Conservation (phyloP, 2,888 invertebrate species). For the Myathropa florea region DNA sequence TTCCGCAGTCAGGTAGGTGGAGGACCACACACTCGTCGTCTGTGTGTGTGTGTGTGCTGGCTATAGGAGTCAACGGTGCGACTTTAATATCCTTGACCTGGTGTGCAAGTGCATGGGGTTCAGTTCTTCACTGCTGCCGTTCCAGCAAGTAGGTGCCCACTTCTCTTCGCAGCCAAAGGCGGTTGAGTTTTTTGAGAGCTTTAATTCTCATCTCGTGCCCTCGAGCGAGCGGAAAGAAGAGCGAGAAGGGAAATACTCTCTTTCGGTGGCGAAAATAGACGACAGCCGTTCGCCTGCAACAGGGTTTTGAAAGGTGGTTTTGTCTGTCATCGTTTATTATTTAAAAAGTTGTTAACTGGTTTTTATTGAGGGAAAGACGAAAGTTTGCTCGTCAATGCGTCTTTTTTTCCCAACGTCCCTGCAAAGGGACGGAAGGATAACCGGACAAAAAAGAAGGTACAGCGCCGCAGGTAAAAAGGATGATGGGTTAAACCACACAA, state of each 20-base stretch:
- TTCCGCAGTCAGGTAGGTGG: constrained; percentile 8
- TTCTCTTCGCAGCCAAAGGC: too few relatives aligned
- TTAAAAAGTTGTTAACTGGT: constrained; percentile 59
- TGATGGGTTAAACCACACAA: constrained; percentile 9
- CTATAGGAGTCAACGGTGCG: constrained; percentile 13
- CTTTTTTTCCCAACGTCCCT: background rate
- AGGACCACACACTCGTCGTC: background rate
- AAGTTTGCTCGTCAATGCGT: background rate
- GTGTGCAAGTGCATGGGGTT: constrained; percentile 43
- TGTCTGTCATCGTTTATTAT: constrained; percentile 56
- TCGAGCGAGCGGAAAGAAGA: background rate
- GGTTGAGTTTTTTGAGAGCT: background rate
- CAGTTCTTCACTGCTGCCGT: background rate
- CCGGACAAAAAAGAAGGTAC: background rate
- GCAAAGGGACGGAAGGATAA: background rate
- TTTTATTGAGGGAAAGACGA: constrained; percentile 25
- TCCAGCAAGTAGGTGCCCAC: background rate
- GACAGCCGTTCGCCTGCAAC: background rate
- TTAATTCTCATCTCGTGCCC: background rate
- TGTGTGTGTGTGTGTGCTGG: background rate
- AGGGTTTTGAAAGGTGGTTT: constrained; percentile 32
- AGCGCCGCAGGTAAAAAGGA: constrained; percentile 9
- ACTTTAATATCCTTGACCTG: constrained; percentile 59
- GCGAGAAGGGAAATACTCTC: background rate
- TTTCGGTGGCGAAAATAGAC: background rate